A percentile compares a stretch with the other conserved stretches of the same genome.
These are phyloP conservation scores for Trichopria drosophilae DNA, from an alignment of 2,888 invertebrate species.

Conservation along the genomic window DNA sequence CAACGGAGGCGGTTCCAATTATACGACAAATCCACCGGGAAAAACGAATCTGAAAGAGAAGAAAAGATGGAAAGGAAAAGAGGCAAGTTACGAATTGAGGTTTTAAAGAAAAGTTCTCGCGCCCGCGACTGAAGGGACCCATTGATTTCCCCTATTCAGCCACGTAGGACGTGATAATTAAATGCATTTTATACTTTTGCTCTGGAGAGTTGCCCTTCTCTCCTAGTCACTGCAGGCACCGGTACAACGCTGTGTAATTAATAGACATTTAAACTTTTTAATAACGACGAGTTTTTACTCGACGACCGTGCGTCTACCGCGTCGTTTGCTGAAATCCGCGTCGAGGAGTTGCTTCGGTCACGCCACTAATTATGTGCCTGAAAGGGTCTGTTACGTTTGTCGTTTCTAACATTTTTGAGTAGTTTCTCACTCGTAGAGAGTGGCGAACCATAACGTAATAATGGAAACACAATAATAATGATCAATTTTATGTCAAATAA, in stretches of 20 bases:
- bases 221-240: constrained; percentile 34
- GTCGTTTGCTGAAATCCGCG: too few species aligned
- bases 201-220: constrained; percentile 16
- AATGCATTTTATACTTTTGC: constrained; percentile 50
- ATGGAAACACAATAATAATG: too few species aligned
- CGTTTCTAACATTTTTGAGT: too few species aligned
- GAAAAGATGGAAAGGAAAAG: constrained; percentile 1
- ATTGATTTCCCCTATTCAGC: constrained; percentile 53
- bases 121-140: constrained; percentile 45
- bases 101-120: constrained; percentile 45
- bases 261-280: constrained; percentile 55
- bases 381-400: constrained; percentile 53
- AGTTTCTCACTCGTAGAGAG: too few species aligned
- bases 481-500: too few species aligned
- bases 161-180: constrained; percentile 47
- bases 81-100: constrained; percentile 46
- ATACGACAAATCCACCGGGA: too few species aligned
- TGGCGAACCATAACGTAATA: too few species aligned
- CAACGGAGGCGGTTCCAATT: too few species aligned
- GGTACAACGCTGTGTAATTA: constrained; percentile 51
- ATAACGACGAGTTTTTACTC: constrained; percentile 53
- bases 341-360: too few species aligned
- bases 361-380: constrained; percentile 49
- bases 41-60: too few species aligned
- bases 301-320: constrained; percentile 35